A percentile compares a stretch with the other conserved stretches of the same genome.
Conservation (phyloP, 2,797 vertebrate genomes). For the Benthosema pterotum region DNA sequence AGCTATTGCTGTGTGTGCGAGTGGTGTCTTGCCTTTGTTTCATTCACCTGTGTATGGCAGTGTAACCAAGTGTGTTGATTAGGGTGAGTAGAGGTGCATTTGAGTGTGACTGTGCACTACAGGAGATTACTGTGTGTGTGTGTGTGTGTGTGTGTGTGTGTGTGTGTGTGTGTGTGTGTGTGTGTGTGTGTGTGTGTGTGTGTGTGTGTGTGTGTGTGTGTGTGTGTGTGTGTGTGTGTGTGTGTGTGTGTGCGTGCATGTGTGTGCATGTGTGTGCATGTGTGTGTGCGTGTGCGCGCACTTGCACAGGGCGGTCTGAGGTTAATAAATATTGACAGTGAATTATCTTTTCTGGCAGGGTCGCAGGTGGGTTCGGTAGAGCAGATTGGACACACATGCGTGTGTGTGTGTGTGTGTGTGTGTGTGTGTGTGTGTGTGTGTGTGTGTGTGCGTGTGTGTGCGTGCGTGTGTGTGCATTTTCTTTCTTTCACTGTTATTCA, state of each 20-base stretch:
- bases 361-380: conserved; percentile 72
- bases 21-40: conserved; percentile 16
- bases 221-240: conserved; percentile 23
- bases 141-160: conserved; percentile 13
- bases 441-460: too few relatives aligned
- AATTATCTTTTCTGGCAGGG: conserved; percentile 76
- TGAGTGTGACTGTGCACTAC: conserved; percentile 6
- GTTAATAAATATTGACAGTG: conserved; percentile 81
- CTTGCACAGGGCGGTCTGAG: conserved; percentile 46
- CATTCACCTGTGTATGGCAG: not conserved
- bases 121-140: too few relatives aligned
- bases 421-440: not conserved
- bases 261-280: conserved; percentile 13
- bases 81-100: conserved; percentile 45
- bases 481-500: too few relatives aligned
- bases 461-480: not conserved
- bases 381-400: conserved; percentile 62
- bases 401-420: conserved; percentile 1
- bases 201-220: conserved; percentile 5
- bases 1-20: conserved; percentile 34
- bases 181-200: conserved; percentile 36
- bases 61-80: conserved; percentile 39
- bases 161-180: conserved; percentile 22
- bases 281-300: conserved; percentile 19
- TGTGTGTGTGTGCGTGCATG: conserved; percentile 12